Conservation (phyloP, 2,113 vertebrate genomes). For the Pachypanchax playfairii region DNA sequence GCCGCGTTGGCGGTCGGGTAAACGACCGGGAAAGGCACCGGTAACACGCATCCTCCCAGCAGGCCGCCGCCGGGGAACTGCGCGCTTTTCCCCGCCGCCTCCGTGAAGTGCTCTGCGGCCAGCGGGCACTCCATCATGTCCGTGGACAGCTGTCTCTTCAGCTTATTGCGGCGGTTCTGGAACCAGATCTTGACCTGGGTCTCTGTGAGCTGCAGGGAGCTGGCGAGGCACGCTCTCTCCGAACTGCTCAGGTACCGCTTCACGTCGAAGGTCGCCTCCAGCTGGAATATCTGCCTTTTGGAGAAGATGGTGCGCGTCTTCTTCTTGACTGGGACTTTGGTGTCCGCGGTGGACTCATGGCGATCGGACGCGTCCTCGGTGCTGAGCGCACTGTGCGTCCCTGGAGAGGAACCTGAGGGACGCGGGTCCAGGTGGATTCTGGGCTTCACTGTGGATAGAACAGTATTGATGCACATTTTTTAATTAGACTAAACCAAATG, state of each 20-base stretch:
- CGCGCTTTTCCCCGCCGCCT: conserved; percentile 66
- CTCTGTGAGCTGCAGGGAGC: conserved; percentile 82
- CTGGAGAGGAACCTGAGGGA: conserved; percentile 48
- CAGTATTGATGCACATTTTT: background rate
- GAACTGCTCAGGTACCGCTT: conserved; percentile 88
- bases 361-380: conserved; percentile 46
- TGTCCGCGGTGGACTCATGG: conserved; percentile 12
- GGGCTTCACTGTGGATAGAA: conserved; percentile 66
- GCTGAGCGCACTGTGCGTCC: conserved; percentile 52
- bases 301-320: conserved; percentile 89
- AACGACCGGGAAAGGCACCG: conserved; percentile 82
- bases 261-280: conserved; percentile 86
- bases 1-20: conserved; percentile 75
- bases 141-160: conserved; percentile 84
- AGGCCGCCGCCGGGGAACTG: conserved; percentile 74
- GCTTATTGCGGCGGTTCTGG: conserved; percentile 84
- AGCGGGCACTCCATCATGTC: conserved; percentile 73
- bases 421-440: background rate
- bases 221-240: conserved; percentile 82
- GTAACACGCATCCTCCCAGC: conserved; percentile 81
- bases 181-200: conserved; percentile 87
- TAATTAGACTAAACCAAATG: too few species aligned
- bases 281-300: conserved; percentile 86
- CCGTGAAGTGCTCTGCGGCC: conserved; percentile 55
- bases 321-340: conserved; percentile 77